These are phyloP conservation scores for Chunga burmeisteri DNA, from an alignment of 2,113 vertebrate genomes.

Conservation along the genomic window DNA sequence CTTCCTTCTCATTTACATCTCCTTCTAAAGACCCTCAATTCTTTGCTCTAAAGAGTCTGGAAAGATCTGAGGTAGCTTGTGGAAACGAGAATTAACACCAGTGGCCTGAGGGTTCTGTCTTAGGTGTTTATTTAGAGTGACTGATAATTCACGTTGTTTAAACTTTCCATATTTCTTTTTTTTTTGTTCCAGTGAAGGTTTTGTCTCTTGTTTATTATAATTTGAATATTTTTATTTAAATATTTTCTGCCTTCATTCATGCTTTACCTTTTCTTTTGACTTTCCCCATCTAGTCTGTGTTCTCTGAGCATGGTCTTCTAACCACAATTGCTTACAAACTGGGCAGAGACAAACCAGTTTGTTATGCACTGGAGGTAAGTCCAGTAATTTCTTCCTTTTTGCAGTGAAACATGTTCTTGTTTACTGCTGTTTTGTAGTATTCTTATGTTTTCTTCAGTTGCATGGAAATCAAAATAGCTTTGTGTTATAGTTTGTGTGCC, in stretches of 20 bases:
- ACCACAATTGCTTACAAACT: constrained; percentile 94
- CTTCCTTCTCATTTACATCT: background rate
- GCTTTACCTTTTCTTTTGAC: background rate
- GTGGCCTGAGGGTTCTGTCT: background rate
- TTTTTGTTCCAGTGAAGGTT: background rate
- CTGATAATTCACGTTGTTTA: background rate
- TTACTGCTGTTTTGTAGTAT: background rate
- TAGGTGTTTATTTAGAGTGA: background rate
- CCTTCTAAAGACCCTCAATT: background rate
- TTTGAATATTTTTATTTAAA: background rate
- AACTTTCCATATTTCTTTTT: background rate
- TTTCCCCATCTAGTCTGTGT: constrained; percentile 75
- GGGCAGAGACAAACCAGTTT: constrained; percentile 81
- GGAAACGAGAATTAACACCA: background rate
- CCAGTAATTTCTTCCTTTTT: background rate
- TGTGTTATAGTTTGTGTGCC: background rate
- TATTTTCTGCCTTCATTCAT: background rate
- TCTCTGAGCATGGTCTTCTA: constrained; percentile 91
- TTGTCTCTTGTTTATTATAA: background rate
- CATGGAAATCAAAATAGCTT: background rate
- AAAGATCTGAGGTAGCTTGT: background rate
- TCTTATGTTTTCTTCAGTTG: background rate
- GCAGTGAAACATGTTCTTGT: background rate
- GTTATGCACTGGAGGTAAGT: constrained; percentile 91
- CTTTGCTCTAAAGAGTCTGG: background rate